Evolutionary conservation across 2,797 vertebrate genomes (phyloP).

Genomic region (Allobates femoralis): DNA sequence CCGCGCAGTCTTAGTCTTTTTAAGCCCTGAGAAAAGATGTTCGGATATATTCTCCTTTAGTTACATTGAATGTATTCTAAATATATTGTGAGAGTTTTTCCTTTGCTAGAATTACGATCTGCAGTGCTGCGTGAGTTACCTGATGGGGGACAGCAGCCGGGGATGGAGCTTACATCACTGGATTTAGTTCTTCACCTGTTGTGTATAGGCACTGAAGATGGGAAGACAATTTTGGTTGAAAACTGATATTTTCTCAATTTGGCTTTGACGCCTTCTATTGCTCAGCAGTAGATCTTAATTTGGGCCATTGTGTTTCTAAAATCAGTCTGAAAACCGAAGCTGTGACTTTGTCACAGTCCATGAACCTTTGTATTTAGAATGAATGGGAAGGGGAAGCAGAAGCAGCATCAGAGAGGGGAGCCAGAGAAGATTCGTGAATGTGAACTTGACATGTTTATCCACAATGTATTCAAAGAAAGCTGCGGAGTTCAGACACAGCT

Average conservation of each 20-base stretch:
- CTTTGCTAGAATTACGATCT: constrained; percentile 65
- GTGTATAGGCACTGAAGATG: constrained; percentile 58
- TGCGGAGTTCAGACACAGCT: constrained; percentile 67
- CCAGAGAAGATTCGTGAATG: constrained; percentile 62
- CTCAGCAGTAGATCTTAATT: not conserved
- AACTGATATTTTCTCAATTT: constrained; percentile 30
- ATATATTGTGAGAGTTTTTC: constrained; percentile 66
- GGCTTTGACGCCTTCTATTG: constrained; percentile 9
- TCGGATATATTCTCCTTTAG: constrained; percentile 65
- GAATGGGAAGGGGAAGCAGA: constrained; percentile 46
- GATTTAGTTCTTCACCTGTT: constrained; percentile 64
- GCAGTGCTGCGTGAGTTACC: constrained; percentile 64
- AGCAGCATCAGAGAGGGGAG: constrained; percentile 53
- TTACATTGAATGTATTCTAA: constrained; percentile 63
- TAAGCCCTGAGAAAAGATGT: constrained; percentile 69
- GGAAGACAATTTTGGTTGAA: not conserved
- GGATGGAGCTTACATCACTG: constrained; percentile 66
- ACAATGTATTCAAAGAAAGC: constrained; percentile 61
- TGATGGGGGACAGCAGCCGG: constrained; percentile 57
- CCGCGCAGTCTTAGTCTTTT: constrained; percentile 69
- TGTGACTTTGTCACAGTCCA: constrained; percentile 47
- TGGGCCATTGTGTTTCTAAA: constrained; percentile 44
- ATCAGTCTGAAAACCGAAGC: constrained; percentile 44
- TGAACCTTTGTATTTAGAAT: constrained; percentile 54
- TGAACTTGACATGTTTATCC: constrained; percentile 69